Evolutionary conservation across 2,888 invertebrate species (phyloP).

Genomic region (Diarsia brunnea): DNA sequence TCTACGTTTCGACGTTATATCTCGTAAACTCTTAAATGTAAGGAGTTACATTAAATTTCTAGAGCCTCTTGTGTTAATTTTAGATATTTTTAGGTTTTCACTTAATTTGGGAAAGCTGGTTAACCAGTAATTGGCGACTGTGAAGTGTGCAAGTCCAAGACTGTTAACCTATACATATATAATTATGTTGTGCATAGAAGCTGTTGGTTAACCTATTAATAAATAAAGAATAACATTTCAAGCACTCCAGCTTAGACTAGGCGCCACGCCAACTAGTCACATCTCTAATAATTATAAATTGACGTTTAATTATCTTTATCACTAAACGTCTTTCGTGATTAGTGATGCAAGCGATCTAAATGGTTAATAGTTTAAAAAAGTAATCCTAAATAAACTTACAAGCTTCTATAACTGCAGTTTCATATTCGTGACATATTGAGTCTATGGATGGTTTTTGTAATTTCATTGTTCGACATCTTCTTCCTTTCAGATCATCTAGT

Average conservation of each 20-base stretch:
- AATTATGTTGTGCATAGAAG: too few species aligned
- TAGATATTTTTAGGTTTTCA: too few species aligned
- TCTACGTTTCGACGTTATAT: too few species aligned
- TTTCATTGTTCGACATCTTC: not conserved
- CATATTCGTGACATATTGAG: not conserved
- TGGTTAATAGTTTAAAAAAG: not conserved
- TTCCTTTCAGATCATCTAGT: not conserved
- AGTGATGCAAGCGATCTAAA: not conserved
- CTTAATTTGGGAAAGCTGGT: too few species aligned
- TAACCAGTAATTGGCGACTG: too few species aligned
- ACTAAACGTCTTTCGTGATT: not conserved
- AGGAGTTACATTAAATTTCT: too few species aligned
- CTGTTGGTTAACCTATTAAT: too few species aligned
- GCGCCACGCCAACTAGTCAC: not conserved
- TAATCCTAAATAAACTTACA: not conserved
- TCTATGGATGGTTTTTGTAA: slow-evolving; percentile 13
- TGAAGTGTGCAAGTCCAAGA: too few species aligned
- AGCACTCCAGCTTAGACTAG: not conserved
- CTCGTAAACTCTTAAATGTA: too few species aligned
- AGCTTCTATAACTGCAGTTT: not conserved
- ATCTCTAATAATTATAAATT: not conserved
- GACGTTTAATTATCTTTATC: not conserved
- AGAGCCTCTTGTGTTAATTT: too few species aligned
- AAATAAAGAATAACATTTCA: not conserved
- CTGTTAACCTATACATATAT: too few species aligned